phyloP scores from a whole-genome alignment of 2,797 vertebrate genomes.

The Arrhamphus sclerolepis region DNA sequence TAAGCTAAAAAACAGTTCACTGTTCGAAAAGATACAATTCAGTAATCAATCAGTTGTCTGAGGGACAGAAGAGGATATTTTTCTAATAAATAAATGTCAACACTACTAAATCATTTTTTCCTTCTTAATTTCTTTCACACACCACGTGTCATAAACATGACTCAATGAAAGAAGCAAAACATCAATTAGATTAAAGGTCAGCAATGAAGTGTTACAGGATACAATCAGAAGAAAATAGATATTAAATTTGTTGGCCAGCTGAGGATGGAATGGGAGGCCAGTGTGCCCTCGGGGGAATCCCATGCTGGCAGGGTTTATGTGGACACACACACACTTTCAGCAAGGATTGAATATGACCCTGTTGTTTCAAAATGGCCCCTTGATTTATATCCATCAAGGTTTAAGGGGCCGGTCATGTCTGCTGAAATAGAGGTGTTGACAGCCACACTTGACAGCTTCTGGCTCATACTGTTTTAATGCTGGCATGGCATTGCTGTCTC shows the following conservation, averaged over 20 bases:
- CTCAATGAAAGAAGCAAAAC: neutral
- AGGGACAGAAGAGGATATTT: no score
- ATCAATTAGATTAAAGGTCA: neutral
- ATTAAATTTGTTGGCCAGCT: constrained; percentile 48
- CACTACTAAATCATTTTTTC: no score
- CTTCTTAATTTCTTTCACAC: no score
- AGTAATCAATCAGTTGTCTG: no score
- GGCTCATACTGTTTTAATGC: constrained; percentile 76
- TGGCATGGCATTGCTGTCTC: constrained; percentile 48
- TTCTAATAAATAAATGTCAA: no score
- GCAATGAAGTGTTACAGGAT: constrained; percentile 27
- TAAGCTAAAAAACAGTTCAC: constrained; percentile 11
- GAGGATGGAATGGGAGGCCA: constrained; percentile 40
- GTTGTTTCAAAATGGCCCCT: constrained; percentile 82
- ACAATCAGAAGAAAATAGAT: constrained; percentile 37
- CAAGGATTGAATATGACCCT: constrained; percentile 79
- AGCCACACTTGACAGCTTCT: constrained; percentile 78
- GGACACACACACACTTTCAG: constrained; percentile 72
- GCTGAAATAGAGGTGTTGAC: constrained; percentile 84
- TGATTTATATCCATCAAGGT: constrained; percentile 84
- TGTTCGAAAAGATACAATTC: constrained; percentile 4
- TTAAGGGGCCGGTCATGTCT: constrained; percentile 77
- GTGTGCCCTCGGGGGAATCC: constrained; percentile 63
- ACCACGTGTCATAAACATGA: no score
- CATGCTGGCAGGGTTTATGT: constrained; percentile 77